Conservation (phyloP, 2,888 invertebrate species). For the Yponomeuta sedellus region DNA sequence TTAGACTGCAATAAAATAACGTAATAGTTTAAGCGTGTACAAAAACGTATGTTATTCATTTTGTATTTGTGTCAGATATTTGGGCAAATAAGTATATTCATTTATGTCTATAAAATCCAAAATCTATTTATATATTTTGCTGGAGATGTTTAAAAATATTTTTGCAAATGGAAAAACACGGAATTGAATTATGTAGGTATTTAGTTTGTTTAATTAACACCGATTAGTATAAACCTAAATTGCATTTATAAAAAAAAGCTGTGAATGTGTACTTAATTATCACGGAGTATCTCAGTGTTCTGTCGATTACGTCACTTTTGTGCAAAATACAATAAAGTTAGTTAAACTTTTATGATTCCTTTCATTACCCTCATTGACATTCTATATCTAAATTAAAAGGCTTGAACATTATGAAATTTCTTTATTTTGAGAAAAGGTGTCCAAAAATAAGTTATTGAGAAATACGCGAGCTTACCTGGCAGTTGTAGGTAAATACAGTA, state of each 20-base stretch:
- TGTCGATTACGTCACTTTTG: constrained; percentile 67
- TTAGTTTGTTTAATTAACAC: constrained; percentile 10
- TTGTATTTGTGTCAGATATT: background rate
- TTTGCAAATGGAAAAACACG: constrained; percentile 9
- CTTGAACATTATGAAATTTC: background rate
- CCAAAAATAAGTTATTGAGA: constrained; percentile 17
- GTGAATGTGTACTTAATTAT: constrained; percentile 73
- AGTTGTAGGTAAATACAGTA: constrained; percentile 15
- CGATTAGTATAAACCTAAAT: constrained; percentile 32
- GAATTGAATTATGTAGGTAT: constrained; percentile 16
- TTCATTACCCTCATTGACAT: background rate
- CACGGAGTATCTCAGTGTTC: constrained; percentile 67
- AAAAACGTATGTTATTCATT: background rate
- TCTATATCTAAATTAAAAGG: background rate
- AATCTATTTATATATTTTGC: constrained; percentile 7
- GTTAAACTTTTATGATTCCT: background rate
- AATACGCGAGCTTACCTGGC: background rate
- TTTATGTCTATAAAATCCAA: background rate
- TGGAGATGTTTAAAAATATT: constrained; percentile 2
- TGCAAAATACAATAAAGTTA: constrained; percentile 55
- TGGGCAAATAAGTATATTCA: background rate
- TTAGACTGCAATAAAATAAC: background rate
- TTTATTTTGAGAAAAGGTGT: constrained; percentile 13
- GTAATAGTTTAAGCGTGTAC: background rate
- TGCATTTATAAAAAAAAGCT: constrained; percentile 58